Evolutionary conservation across 2,797 vertebrate species (phyloP).

Genomic region (Poeciliopsis turneri): DNA sequence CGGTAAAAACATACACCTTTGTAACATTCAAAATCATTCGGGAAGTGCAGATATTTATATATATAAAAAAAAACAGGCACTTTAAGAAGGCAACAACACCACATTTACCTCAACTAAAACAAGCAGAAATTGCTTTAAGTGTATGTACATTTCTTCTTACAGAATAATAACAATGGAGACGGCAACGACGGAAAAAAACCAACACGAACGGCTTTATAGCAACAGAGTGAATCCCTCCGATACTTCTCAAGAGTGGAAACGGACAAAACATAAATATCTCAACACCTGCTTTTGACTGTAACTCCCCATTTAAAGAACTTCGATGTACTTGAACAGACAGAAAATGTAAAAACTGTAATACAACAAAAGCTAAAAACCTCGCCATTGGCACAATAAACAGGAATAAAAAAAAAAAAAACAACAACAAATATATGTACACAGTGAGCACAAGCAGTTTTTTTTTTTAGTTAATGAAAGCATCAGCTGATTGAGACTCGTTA

Average conservation of each 20-base stretch:
- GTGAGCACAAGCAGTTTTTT: constrained; percentile 33
- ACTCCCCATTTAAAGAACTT: constrained; percentile 6
- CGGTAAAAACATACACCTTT: constrained; percentile 52
- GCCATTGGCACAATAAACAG: constrained; percentile 32
- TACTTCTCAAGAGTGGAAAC: constrained; percentile 26
- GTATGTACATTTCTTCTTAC: constrained; percentile 64
- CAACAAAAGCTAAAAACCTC: constrained; percentile 16
- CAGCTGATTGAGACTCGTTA: constrained; percentile 56
- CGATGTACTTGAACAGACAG: constrained; percentile 31
- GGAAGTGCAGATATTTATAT: constrained; percentile 63
- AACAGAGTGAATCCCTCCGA: constrained; percentile 50
- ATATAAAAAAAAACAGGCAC: constrained; percentile 29
- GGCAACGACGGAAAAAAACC: constrained; percentile 27
- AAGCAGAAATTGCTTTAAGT: constrained; percentile 59
- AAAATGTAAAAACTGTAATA: constrained; percentile 48
- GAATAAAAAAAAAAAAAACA: constrained; percentile 13
- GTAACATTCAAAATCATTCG: constrained; percentile 71
- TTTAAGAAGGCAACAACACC: constrained; percentile 53
- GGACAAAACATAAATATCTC: constrained; percentile 1
- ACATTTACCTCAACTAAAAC: constrained; percentile 47
- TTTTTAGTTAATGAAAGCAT: constrained; percentile 57
- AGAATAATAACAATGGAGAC: constrained; percentile 38
- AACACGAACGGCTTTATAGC: constrained; percentile 51
- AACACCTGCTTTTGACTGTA: not conserved
- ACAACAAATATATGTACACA: too few species aligned